Evolutionary conservation across 2,797 vertebrate species (phyloP).

Genomic region (Halcyon leucocephala): DNA sequence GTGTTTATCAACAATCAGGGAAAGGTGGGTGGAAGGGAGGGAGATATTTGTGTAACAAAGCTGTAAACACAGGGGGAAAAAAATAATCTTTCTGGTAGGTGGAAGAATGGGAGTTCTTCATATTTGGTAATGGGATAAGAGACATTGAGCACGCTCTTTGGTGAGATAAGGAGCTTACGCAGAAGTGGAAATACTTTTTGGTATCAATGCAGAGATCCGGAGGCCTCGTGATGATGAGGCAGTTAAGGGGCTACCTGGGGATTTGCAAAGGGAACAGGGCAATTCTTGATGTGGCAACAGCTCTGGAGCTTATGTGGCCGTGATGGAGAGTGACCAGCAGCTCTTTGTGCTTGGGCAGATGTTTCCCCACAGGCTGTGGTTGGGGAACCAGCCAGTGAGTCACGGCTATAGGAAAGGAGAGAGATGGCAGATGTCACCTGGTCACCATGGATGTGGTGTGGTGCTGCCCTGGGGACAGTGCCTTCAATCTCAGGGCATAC

Average conservation of each 20-base stretch:
- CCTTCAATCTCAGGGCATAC: fast-evolving
- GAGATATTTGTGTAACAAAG: not conserved
- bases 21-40: not conserved
- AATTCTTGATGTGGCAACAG: fast-evolving
- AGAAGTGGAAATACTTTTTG: not conserved
- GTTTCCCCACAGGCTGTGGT: not conserved
- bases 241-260: not conserved
- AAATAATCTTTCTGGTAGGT: not conserved
- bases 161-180: conserved; percentile 30
- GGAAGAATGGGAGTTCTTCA: not conserved
- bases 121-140: conserved; percentile 14
- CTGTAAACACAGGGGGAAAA: not conserved
- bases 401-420: fast-evolving
- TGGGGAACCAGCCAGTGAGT: not conserved
- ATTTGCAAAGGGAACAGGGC: not conserved
- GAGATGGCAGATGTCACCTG: not conserved
- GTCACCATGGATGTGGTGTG: fast-evolving
- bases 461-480: fast-evolving
- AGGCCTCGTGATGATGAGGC: not conserved
- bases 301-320: fast-evolving
- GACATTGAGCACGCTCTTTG: not conserved
- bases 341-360: fast-evolving
- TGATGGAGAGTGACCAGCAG: not conserved
- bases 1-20: not conserved
- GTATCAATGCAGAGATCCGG: not conserved